These are phyloP conservation scores for Bujurquina vittata DNA, from an alignment of 2,113 vertebrate genomes.

Conservation along the genomic window DNA sequence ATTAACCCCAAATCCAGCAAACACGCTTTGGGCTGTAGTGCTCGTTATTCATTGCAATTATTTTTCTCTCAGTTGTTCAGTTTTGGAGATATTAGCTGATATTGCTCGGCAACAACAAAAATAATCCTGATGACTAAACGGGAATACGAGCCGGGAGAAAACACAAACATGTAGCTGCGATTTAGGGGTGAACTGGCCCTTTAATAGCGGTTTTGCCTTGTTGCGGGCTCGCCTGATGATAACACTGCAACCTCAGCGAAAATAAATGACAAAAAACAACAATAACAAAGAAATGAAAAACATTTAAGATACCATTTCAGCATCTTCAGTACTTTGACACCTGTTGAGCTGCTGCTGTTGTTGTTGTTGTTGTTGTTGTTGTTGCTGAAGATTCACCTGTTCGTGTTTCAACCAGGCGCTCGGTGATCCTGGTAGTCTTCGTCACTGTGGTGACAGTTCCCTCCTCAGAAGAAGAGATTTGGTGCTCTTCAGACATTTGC, in stretches of 20 bases:
- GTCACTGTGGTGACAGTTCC: slow-evolving; percentile 62
- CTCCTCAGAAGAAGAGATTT: slow-evolving; percentile 51
- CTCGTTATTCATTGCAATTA: not conserved
- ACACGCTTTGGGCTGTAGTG: not conserved
- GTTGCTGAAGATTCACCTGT: slow-evolving; percentile 65
- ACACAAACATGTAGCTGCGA: not conserved
- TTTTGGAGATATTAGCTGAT: not conserved
- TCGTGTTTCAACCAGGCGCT: slow-evolving; percentile 66
- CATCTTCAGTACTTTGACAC: slow-evolving; percentile 53
- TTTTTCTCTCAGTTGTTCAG: not conserved
- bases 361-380: not conserved
- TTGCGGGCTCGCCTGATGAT: slow-evolving; percentile 37
- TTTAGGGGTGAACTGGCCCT: not conserved
- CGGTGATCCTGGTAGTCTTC: slow-evolving; percentile 72
- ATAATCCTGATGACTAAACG: not conserved
- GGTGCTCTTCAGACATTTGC: slow-evolving; percentile 65
- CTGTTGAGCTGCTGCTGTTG: slow-evolving; percentile 15
- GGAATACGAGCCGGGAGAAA: not conserved
- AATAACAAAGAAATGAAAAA: slow-evolving; percentile 19
- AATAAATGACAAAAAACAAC: not conserved
- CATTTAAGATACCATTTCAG: slow-evolving; percentile 41
- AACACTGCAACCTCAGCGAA: slow-evolving; percentile 63
- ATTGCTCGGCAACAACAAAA: too few relatives aligned
- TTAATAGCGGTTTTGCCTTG: slow-evolving; percentile 25
- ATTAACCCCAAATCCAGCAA: not conserved